Evolutionary conservation across 1,140 invertebrate species (phyloP).

Genomic region (Cephus cinctus): DNA sequence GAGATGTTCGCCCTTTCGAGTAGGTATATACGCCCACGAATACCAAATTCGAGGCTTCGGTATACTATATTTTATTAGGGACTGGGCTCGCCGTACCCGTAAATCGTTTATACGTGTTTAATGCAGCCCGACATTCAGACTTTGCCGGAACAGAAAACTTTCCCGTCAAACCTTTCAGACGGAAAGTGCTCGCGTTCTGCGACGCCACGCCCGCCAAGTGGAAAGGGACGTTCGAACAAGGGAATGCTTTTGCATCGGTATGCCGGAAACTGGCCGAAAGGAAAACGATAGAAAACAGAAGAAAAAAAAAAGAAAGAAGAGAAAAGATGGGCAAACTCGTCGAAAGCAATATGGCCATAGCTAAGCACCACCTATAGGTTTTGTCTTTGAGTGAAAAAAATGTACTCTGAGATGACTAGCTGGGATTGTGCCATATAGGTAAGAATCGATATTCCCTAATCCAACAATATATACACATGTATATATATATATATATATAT

Average conservation of each 20-base stretch:
- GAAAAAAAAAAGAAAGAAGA: slow-evolving; percentile 18
- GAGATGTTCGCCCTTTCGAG: no score
- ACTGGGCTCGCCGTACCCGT: no score
- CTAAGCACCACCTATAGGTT: no score
- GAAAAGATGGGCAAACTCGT: slow-evolving; percentile 1
- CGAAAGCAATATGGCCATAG: no score
- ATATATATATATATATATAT: no score
- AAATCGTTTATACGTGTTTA: slow-evolving; percentile 49
- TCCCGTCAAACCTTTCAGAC: slow-evolving; percentile 37
- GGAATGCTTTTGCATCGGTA: slow-evolving; percentile 39
- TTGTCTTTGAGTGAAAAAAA: no score
- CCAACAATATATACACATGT: no score
- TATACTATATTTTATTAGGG: neutral
- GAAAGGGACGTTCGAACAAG: slow-evolving; percentile 35
- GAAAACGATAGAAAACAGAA: slow-evolving; percentile 9
- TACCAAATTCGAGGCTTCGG: no score
- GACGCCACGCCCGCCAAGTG: slow-evolving; percentile 14
- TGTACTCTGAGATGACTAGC: no score
- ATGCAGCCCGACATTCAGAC: slow-evolving; percentile 24
- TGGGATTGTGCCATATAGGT: no score
- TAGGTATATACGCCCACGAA: no score
- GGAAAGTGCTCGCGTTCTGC: slow-evolving; percentile 24
- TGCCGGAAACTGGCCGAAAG: slow-evolving; percentile 21
- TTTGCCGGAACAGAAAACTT: slow-evolving; percentile 21
- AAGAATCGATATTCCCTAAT: no score